These are phyloP conservation scores for Tubulanus polymorphus DNA, from an alignment of 2,888 invertebrate species.

Conservation along the genomic window DNA sequence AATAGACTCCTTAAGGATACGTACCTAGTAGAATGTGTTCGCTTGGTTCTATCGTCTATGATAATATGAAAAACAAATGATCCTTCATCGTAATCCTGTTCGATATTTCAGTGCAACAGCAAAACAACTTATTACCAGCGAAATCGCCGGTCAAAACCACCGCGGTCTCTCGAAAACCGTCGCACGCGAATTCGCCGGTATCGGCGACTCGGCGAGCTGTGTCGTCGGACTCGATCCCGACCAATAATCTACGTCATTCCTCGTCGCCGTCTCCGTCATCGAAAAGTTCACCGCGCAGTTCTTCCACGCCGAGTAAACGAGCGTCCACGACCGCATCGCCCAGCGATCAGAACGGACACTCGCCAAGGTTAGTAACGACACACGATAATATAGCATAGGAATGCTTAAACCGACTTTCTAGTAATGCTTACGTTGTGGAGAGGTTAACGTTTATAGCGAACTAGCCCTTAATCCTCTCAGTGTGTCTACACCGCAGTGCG, in stretches of 20 bases:
- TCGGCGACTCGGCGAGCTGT: background rate
- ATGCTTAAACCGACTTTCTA: too few species aligned
- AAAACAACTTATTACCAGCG: conserved; percentile 39
- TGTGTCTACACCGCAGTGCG: too few species aligned
- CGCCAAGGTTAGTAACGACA: background rate
- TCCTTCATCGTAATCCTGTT: too few species aligned
- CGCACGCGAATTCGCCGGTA: conserved; percentile 7
- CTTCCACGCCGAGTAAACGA: conserved; percentile 20
- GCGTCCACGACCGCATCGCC: conserved; percentile 10
- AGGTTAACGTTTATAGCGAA: too few species aligned
- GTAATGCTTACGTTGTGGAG: too few species aligned
- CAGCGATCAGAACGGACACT: background rate
- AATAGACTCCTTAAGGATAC: too few species aligned
- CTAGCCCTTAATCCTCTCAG: too few species aligned
- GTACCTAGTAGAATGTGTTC: too few species aligned
- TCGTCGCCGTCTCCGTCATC: background rate
- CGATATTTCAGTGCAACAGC: conserved; percentile 22
- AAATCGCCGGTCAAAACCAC: conserved; percentile 23
- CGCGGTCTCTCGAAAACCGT: background rate
- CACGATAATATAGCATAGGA: too few species aligned
- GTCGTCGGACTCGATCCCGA: background rate
- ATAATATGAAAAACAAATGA: too few species aligned
- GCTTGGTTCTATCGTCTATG: too few species aligned
- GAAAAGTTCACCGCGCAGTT: conserved; percentile 10
- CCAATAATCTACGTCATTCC: background rate